Conservation (phyloP, 2,113 vertebrate species). For the Coturnix japonica region DNA sequence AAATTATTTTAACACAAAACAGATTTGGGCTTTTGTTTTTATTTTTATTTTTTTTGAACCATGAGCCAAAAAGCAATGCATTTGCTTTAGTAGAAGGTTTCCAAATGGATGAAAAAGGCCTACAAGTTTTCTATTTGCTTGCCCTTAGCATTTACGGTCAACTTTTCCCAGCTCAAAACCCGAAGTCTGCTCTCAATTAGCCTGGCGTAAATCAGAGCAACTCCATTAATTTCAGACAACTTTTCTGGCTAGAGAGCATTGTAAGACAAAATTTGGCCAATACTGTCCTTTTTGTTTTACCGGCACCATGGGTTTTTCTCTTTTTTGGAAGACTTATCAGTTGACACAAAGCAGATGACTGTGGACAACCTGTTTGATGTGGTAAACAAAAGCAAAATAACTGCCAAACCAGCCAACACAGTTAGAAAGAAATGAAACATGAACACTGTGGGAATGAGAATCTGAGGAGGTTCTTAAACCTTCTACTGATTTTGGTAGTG, state of each 20-base stretch:
- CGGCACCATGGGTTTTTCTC: not conserved
- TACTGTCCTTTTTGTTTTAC: constrained; percentile 45
- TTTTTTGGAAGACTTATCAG: constrained; percentile 47
- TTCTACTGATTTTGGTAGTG: constrained; percentile 29
- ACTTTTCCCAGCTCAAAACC: constrained; percentile 33
- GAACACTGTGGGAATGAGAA: constrained; percentile 50
- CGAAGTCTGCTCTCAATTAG: constrained; percentile 61
- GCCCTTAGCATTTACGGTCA: constrained; percentile 54
- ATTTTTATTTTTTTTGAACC: not conserved
- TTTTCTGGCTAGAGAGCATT: constrained; percentile 29
- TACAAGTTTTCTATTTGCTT: constrained; percentile 44
- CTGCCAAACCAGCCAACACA: constrained; percentile 32
- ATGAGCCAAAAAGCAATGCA: not conserved
- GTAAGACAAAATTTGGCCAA: constrained; percentile 44
- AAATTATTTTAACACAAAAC: constrained; percentile 56
- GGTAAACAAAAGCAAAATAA: constrained; percentile 67
- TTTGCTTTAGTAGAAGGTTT: constrained; percentile 18
- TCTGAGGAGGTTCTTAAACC: constrained; percentile 28
- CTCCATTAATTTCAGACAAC: constrained; percentile 23
- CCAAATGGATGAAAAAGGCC: constrained; percentile 58
- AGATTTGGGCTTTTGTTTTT: constrained; percentile 42
- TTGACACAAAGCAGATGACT: constrained; percentile 65
- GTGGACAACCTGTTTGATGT: constrained; percentile 69
- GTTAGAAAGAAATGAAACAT: constrained; percentile 50
- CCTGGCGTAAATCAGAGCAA: constrained; percentile 29